Evolutionary conservation across 2,113 vertebrate genomes (phyloP).

Genomic region (Hepsetus odoe): DNA sequence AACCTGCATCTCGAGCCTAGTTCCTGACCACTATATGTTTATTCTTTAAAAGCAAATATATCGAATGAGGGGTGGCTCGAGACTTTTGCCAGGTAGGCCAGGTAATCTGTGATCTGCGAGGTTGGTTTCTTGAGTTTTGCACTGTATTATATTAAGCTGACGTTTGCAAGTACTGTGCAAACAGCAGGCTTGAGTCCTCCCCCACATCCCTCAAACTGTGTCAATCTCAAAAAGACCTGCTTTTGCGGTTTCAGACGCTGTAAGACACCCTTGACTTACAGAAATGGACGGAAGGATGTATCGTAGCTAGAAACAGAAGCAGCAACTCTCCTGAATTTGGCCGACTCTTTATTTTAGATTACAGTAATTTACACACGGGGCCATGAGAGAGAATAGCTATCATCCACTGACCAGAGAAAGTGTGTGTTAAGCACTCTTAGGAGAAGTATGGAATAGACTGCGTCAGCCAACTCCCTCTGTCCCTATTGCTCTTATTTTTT

Average conservation of each 20-base stretch:
- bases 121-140: too few species aligned
- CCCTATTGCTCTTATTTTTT: constrained; percentile 22
- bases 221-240: not conserved
- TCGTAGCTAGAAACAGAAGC: not conserved
- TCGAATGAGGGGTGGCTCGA: too few species aligned
- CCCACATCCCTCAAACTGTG: too few species aligned
- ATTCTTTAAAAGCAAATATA: too few species aligned
- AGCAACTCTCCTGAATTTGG: not conserved
- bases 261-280: not conserved
- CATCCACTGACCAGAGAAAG: constrained; percentile 24
- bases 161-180: too few species aligned
- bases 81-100: too few species aligned
- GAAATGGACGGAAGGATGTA: not conserved
- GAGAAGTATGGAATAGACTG: constrained; percentile 43
- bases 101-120: too few species aligned
- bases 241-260: too few species aligned
- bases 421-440: constrained; percentile 48
- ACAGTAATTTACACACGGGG: not conserved
- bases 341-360: not conserved
- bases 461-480: constrained; percentile 40
- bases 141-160: too few species aligned
- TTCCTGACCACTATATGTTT: too few species aligned
- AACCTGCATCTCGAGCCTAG: too few species aligned
- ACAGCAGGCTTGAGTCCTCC: too few species aligned
- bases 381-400: not conserved